Percentiles rank a stretch among this genome's conserved stretches.
Conservation (phyloP, 2,888 invertebrate species). For the Hirtodrosophila cameraria region DNA sequence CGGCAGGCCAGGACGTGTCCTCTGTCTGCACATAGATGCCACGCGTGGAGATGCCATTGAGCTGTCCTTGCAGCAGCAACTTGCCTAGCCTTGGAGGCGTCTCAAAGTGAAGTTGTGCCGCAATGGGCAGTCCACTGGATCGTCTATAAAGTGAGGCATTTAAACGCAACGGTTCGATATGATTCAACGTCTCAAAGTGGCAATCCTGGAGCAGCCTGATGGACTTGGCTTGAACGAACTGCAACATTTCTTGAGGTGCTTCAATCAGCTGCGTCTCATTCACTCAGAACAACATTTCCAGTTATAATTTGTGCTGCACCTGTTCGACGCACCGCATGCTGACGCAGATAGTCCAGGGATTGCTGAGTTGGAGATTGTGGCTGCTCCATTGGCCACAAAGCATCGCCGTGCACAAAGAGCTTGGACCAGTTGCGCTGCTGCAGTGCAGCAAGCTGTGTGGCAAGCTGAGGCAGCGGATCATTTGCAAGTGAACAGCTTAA, state of each 20-base stretch:
- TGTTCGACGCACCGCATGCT: constrained; percentile 69
- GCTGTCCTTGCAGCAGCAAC: constrained; percentile 52
- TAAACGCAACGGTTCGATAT: constrained; percentile 69
- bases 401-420: constrained; percentile 70
- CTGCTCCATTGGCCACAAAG: constrained; percentile 50
- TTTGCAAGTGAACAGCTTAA: constrained; percentile 44
- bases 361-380: neutral
- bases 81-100: constrained; percentile 49
- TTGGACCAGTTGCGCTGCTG: constrained; percentile 60
- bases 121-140: constrained; percentile 57
- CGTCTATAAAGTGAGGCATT: constrained; percentile 80
- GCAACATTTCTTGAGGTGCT: constrained; percentile 52
- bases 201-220: constrained; percentile 33
- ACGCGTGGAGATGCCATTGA: constrained; percentile 57
- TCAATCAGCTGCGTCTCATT: constrained; percentile 60
- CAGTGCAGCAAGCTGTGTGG: constrained; percentile 37
- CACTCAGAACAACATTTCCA: constrained; percentile 69
- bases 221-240: constrained; percentile 23
- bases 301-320: constrained; percentile 69
- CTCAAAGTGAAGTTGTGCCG: constrained; percentile 63
- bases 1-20: constrained; percentile 48
- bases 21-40: constrained; percentile 56
- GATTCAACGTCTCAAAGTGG: constrained; percentile 57
- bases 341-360: constrained; percentile 71
- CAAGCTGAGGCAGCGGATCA: constrained; percentile 32